Percentiles rank a stretch among this genome's conserved stretches.
Conservation (phyloP, 2,113 vertebrate species). For the Rhagologus leucostigma region DNA sequence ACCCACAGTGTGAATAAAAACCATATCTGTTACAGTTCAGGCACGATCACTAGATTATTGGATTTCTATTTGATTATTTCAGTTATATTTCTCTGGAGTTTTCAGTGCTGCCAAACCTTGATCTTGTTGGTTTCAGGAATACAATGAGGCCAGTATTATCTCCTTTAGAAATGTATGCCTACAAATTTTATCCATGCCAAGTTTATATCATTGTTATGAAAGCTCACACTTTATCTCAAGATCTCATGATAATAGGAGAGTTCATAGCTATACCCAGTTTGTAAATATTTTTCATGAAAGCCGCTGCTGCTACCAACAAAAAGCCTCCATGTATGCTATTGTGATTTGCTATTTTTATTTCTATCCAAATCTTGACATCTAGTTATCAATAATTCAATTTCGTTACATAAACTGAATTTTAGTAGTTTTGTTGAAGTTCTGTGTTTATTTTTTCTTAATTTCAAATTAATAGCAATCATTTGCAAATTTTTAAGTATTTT, state of each 20-base stretch:
- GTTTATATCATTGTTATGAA: background rate
- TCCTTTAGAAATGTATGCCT: background rate
- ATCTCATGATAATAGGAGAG: background rate
- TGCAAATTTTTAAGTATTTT: background rate
- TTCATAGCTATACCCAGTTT: background rate
- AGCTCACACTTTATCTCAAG: background rate
- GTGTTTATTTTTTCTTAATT: background rate
- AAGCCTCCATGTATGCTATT: background rate
- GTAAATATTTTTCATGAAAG: background rate
- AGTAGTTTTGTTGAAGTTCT: background rate
- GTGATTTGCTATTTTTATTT: background rate
- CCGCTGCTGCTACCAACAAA: background rate
- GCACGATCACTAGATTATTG: background rate
- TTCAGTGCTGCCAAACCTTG: background rate
- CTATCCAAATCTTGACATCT: background rate
- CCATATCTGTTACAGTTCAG: rapidly evolving
- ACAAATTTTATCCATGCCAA: background rate
- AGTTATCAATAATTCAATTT: background rate
- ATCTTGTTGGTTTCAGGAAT: background rate
- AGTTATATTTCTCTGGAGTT: background rate
- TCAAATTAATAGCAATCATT: background rate
- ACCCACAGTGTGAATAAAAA: background rate
- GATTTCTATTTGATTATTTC: background rate
- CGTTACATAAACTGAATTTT: background rate
- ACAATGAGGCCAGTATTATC: background rate